These are phyloP conservation scores for Florisuga fusca DNA, from an alignment of 2,797 vertebrate genomes.

Conservation along the genomic window DNA sequence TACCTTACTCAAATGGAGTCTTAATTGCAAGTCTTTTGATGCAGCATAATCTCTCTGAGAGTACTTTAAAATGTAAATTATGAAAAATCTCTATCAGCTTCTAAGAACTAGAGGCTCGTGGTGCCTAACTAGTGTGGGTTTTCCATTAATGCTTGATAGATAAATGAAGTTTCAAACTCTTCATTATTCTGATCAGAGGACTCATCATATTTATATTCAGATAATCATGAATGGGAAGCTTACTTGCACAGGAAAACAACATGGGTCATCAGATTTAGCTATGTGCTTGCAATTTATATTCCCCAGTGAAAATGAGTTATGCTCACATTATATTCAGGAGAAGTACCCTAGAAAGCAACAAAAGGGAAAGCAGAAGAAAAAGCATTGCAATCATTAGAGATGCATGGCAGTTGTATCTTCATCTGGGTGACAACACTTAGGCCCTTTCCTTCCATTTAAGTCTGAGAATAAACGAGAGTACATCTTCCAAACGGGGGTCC, in stretches of 20 bases:
- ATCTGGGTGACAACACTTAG: background rate
- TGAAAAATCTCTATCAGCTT: background rate
- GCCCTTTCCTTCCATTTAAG: background rate
- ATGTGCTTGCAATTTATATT: background rate
- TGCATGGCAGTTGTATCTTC: background rate
- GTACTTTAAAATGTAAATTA: constrained; percentile 47
- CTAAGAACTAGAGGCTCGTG: background rate
- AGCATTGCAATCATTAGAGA: background rate
- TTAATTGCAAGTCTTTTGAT: constrained; percentile 44
- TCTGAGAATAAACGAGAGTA: background rate
- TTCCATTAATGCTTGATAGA: background rate
- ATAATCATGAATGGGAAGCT: background rate
- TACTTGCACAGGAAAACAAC: constrained; percentile 14
- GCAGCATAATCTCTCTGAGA: background rate
- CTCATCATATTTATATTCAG: constrained; percentile 1
- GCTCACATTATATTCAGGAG: background rate
- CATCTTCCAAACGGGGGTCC: background rate
- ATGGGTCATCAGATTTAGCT: background rate
- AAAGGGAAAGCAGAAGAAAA: background rate
- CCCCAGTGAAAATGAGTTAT: background rate
- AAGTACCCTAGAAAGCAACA: background rate
- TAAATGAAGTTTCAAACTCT: constrained; percentile 46
- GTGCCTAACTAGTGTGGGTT: background rate
- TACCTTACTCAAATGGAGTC: background rate
- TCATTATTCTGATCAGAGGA: constrained; percentile 22